Evolutionary conservation across 2,888 invertebrate genomes (phyloP).

Genomic region (Stomorhina lunata): DNA sequence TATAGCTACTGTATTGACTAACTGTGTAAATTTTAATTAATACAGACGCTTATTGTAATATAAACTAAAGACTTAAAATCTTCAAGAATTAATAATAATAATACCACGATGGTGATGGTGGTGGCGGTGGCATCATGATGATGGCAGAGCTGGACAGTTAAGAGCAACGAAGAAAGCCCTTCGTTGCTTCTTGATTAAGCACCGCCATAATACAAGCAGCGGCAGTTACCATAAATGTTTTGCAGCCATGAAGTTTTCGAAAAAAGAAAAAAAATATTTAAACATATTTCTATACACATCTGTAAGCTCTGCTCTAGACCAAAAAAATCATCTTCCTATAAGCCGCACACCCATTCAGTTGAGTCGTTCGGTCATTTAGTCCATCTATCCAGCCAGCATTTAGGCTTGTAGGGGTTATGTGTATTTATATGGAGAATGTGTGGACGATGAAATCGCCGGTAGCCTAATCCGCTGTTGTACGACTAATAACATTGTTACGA

Average conservation of each 20-base stretch:
- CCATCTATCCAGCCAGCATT: slow-evolving; percentile 1
- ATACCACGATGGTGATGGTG: slow-evolving; percentile 16
- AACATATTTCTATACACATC: background rate
- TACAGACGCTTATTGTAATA: slow-evolving; percentile 62
- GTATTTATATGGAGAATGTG: slow-evolving; percentile 17
- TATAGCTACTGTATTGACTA: slow-evolving; percentile 59
- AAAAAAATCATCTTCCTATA: slow-evolving; percentile 31
- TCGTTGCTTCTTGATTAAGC: slow-evolving; percentile 61
- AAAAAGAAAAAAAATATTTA: background rate
- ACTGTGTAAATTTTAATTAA: slow-evolving; percentile 64
- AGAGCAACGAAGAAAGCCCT: slow-evolving; percentile 38
- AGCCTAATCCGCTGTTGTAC: slow-evolving; percentile 80
- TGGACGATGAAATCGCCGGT: slow-evolving; percentile 75
- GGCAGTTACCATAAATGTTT: slow-evolving; percentile 53
- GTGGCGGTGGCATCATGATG: background rate
- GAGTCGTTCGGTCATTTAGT: slow-evolving; percentile 3
- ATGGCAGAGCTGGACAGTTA: background rate
- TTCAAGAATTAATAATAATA: slow-evolving; percentile 31
- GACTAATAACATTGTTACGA: slow-evolving; percentile 80
- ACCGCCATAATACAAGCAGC: slow-evolving; percentile 50
- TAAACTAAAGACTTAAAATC: slow-evolving; percentile 56
- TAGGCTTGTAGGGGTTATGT: slow-evolving; percentile 20
- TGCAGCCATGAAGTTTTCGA: slow-evolving; percentile 19
- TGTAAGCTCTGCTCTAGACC: background rate
- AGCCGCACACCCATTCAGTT: slow-evolving; percentile 41